phyloP scores from a whole-genome alignment of 1,140 invertebrate genomes.

The Acyrthosiphon pisum region DNA sequence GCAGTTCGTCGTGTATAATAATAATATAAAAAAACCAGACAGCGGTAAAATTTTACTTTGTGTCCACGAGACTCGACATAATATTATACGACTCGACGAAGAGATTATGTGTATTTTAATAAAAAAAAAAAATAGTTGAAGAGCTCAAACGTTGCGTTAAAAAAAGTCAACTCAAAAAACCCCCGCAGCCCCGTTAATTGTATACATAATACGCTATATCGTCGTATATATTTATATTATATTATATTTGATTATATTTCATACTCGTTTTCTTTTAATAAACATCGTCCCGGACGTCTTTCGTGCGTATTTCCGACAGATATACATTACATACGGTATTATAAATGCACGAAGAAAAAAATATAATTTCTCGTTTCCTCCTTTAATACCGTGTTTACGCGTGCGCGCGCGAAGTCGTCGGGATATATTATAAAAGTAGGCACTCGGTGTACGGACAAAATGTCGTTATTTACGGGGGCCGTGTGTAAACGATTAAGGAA shows the following conservation, averaged over 20 bases:
- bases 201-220: not conserved
- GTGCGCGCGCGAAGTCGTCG: not conserved
- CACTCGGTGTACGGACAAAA: not conserved
- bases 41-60: not conserved
- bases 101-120: not conserved
- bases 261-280: not conserved
- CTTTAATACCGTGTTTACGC: not conserved
- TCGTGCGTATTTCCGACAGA: not conserved
- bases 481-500: constrained; percentile 8
- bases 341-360: not conserved
- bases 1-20: not conserved
- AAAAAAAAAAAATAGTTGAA: not conserved
- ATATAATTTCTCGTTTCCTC: not conserved
- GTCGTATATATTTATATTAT: not conserved
- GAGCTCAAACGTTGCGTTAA: not conserved
- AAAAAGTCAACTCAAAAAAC: not conserved
- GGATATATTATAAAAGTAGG: not conserved
- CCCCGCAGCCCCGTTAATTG: not conserved
- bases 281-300: not conserved
- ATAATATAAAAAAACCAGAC: not conserved
- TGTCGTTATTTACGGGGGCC: constrained; percentile 24
- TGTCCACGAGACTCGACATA: not conserved
- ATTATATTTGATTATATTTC: not conserved
- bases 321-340: not conserved
- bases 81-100: not conserved